These are phyloP conservation scores for Neosilurus hyrtlii DNA, from an alignment of 2,797 vertebrate genomes.

Conservation along the genomic window DNA sequence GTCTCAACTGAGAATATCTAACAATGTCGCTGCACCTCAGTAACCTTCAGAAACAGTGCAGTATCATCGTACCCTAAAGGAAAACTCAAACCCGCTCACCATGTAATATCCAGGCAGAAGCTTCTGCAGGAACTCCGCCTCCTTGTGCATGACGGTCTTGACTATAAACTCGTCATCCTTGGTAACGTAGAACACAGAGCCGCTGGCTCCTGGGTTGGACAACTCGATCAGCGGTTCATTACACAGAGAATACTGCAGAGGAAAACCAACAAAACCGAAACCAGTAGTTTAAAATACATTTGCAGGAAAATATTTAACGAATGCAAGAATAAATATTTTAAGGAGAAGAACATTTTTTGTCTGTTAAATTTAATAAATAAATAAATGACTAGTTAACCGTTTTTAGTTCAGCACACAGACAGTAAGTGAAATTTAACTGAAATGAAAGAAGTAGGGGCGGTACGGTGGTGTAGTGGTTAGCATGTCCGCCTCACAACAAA, in stretches of 20 bases:
- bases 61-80: not conserved
- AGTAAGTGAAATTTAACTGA: not conserved
- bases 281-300: not conserved
- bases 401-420: not conserved
- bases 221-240: conserved; percentile 95
- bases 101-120: conserved; percentile 98
- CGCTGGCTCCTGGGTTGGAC: conserved; percentile 94
- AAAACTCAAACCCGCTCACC: conserved; percentile 65
- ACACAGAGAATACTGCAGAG: conserved; percentile 88
- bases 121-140: conserved; percentile 97
- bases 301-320: conserved; percentile 2
- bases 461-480: no score
- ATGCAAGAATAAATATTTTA: not conserved
- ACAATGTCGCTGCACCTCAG: not conserved
- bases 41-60: not conserved
- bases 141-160: conserved; percentile 99
- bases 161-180: conserved; percentile 98
- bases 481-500: no score
- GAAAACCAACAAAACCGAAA: conserved; percentile 22
- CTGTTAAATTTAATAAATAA: not conserved
- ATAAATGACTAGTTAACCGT: not conserved
- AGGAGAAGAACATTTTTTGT: not conserved
- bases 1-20: not conserved
- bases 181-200: conserved; percentile 95
- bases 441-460: not conserved